These are phyloP conservation scores for Phodopus roborovskii DNA, from an alignment of 2,113 vertebrate genomes.

Conservation along the genomic window DNA sequence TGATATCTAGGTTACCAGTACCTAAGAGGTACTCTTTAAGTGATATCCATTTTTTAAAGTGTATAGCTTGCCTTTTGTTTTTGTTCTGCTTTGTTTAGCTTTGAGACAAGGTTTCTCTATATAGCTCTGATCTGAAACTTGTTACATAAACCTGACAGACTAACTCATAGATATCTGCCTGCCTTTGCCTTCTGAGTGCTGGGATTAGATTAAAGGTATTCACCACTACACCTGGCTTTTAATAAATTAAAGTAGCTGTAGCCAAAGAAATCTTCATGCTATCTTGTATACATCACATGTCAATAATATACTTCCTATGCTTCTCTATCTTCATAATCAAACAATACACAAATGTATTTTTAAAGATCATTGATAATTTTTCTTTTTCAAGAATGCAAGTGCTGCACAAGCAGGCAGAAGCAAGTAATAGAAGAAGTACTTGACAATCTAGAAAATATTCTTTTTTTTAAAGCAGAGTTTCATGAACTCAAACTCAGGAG, in stretches of 20 bases:
- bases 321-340: not conserved
- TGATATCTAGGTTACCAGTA: not conserved
- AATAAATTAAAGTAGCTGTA: not conserved
- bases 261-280: not conserved
- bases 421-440: not conserved
- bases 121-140: not conserved
- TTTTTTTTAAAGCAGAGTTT: not conserved
- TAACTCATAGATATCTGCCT: not conserved
- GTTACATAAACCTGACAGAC: not conserved
- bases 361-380: not conserved
- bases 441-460: not conserved
- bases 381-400: not conserved
- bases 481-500: not conserved
- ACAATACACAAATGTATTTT: not conserved
- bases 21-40: not conserved
- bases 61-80: not conserved
- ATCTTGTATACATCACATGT: not conserved
- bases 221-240: not conserved
- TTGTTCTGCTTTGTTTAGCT: not conserved
- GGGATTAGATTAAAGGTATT: not conserved
- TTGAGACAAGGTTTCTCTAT: not conserved
- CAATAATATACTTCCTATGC: not conserved
- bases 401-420: not conserved
- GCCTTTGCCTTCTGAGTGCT: not conserved
- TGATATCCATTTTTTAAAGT: slow-evolving; percentile 28